Percentiles rank a stretch among this genome's conserved stretches.
phyloP scores from a whole-genome alignment of 2,113 vertebrate species.

The Scartelaos histophorus region DNA sequence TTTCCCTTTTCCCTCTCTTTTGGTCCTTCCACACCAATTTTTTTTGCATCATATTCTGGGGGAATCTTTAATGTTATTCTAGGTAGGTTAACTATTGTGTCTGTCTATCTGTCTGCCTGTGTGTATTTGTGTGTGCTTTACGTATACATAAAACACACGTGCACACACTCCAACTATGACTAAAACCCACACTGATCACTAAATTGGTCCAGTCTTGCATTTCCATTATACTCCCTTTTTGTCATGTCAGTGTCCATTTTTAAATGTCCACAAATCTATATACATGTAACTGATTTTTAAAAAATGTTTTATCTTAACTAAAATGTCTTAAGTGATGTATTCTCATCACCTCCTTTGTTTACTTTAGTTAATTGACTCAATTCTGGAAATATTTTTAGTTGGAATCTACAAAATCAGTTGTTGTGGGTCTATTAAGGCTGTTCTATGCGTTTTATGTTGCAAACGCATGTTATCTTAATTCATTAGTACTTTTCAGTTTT shows the following conservation, averaged over 20 bases:
- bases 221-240: constrained; percentile 18
- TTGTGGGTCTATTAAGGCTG: neutral
- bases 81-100: constrained; percentile 81
- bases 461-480: constrained; percentile 41
- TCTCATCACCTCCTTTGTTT: neutral
- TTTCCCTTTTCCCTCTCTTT: constrained; percentile 67
- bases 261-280: constrained; percentile 39
- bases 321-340: neutral
- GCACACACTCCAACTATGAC: constrained; percentile 60
- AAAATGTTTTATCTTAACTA: neutral
- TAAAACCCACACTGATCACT: constrained; percentile 40
- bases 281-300: neutral
- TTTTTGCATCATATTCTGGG: constrained; percentile 77
- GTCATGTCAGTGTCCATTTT: constrained; percentile 49
- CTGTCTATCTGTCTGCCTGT: constrained; percentile 78
- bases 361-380: constrained; percentile 19
- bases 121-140: constrained; percentile 80
- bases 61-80: constrained; percentile 79
- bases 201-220: constrained; percentile 47
- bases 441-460: constrained; percentile 30
- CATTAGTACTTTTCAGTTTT: constrained; percentile 39
- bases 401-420: neutral
- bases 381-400: neutral
- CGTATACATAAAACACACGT: constrained; percentile 74
- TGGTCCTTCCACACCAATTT: constrained; percentile 72